Conservation (phyloP, 1,140 invertebrate species). For the Plectrocnemia conspersa region DNA sequence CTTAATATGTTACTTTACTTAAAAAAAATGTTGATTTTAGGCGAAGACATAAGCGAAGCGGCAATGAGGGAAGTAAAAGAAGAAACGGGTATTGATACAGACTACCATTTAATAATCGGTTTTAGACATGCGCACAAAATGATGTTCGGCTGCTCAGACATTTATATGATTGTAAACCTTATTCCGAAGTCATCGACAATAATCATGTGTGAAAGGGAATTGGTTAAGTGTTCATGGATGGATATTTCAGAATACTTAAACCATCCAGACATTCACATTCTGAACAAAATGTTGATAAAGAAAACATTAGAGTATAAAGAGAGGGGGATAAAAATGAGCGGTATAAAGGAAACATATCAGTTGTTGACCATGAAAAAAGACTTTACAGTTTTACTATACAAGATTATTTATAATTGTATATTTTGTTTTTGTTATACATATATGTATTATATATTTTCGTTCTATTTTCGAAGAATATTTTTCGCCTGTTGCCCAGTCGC, state of each 20-base stretch:
- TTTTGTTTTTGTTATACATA: too few relatives aligned
- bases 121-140: constrained; percentile 69
- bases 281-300: constrained; percentile 63
- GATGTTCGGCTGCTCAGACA: constrained; percentile 77
- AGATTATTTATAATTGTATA: constrained; percentile 9
- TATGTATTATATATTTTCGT: too few relatives aligned
- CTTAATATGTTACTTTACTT: neutral
- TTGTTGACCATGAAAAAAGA: constrained; percentile 32
- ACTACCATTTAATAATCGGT: constrained; percentile 70
- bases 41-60: constrained; percentile 74
- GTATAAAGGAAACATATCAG: constrained; percentile 43
- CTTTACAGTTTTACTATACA: constrained; percentile 27
- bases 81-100: constrained; percentile 77
- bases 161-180: constrained; percentile 74
- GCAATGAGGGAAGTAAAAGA: constrained; percentile 81
- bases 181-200: constrained; percentile 63
- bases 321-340: constrained; percentile 55
- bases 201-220: constrained; percentile 66
- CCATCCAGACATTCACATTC: constrained; percentile 68
- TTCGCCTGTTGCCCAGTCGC: too few relatives aligned
- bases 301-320: constrained; percentile 62
- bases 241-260: constrained; percentile 66
- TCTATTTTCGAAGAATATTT: too few relatives aligned
- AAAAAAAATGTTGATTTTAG: constrained; percentile 46
- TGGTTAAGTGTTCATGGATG: constrained; percentile 78